Base-by-base conservation (phyloP, 92 coral and sea anemone species). In the Parazoanthus darwini region DNA sequence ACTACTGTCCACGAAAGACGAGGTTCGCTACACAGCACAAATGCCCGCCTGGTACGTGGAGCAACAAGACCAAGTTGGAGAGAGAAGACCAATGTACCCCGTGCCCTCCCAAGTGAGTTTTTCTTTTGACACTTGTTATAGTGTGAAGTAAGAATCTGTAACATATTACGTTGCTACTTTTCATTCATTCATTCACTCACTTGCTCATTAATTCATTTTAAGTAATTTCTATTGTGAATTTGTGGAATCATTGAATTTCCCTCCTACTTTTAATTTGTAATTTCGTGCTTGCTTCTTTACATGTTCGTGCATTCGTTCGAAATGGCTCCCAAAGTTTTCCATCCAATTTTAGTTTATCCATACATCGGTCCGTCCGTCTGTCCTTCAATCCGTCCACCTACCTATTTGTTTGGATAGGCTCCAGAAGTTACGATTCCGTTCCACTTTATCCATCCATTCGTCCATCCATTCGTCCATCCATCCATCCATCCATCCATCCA, bases 31-130 rank as follows among this genome's bases (percentile, higher is more conserved):
- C 98, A 0, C 94, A 96, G 89, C 87, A 85, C 86, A 95, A 95
- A 88, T 96, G 98, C 43, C 94, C 91, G 2, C 67, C 94, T 59
- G 99, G 98, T 83, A 97, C 98, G 2, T 97, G 99, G 99, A 97
- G 97, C 87, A 95, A 97, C 90, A 90, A 87, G 79, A 95, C 97
- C 2, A 85, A 48, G 88, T 93, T 95, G 38, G 95, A 91, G 74
- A 84, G 94, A 73, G 86, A 92, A 68, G 94, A 90, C 5, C 94
- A 95, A 46, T 97, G 99, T 72, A 88, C 92, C 13, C 88, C 82
- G 13, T 97, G 99, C 72, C 99, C 98, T 74, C 96, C 97, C 43
- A 95, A 97, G 99, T 97, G 85, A 79, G 90, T 63, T 8, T 23
- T 22, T 18, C 58, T 51, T 63, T 63, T 63, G 70, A 26, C n/a